Conservation (phyloP, 2,888 invertebrate genomes). For the Trissonchulus latispiculum region DNA sequence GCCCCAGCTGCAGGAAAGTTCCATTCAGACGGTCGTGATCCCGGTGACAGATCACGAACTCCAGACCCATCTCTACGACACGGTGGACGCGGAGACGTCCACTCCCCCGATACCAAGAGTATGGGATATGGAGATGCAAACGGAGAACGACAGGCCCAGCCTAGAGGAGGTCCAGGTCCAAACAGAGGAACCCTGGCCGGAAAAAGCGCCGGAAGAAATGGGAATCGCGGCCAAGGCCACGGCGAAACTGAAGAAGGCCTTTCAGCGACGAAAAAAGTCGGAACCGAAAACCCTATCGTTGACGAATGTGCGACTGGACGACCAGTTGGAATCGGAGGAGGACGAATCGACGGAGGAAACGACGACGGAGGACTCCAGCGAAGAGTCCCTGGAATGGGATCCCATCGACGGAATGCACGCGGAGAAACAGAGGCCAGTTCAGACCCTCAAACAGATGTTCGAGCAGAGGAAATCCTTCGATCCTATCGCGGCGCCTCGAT, state of each 20-base stretch:
- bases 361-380: background rate
- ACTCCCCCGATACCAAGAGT: background rate
- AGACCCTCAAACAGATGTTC: conserved; percentile 37
- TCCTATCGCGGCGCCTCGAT: background rate
- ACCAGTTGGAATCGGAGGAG: conserved; percentile 26
- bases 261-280: background rate
- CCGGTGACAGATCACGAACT: conserved; percentile 16
- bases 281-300: background rate
- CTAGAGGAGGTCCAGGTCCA: background rate
- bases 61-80: conserved; percentile 21
- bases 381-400: conserved; percentile 22
- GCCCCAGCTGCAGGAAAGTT: background rate
- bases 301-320: conserved; percentile 17
- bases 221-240: background rate
- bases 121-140: background rate
- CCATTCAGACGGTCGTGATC: conserved; percentile 13
- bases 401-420: conserved; percentile 40
- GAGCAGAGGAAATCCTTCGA: too few relatives aligned
- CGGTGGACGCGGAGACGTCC: conserved; percentile 10
- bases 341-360: background rate
- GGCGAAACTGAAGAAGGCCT: background rate
- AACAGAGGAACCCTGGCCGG: background rate
- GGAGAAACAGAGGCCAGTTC: conserved; percentile 40
- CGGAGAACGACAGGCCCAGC: background rate
- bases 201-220: background rate